Conservation (phyloP, 2,797 vertebrate species). For the Lemur catta region DNA sequence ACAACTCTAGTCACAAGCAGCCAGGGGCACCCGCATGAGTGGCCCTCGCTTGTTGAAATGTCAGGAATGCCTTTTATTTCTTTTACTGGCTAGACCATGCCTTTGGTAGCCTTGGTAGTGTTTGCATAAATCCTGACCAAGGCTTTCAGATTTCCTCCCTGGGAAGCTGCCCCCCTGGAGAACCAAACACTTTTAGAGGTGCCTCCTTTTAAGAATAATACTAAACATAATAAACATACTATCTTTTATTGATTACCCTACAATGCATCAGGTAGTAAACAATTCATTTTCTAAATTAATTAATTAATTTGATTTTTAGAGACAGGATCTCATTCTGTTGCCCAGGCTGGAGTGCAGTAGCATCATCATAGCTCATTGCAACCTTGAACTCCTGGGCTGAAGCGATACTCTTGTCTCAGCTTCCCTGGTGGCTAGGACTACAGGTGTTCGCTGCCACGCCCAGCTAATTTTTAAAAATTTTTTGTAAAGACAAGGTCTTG, state of each 20-base stretch:
- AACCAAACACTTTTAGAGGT: not conserved
- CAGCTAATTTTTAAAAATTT: not conserved
- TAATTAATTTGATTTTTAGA: not conserved
- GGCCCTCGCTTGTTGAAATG: not conserved
- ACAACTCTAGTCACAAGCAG: not conserved
- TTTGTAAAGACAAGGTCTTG: not conserved
- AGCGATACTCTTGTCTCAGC: not conserved
- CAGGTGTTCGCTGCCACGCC: not conserved
- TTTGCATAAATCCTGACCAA: conserved; percentile 9
- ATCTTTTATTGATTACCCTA: not conserved
- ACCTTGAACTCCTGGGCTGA: not conserved
- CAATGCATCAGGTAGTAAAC: not conserved
- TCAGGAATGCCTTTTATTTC: conserved; percentile 49
- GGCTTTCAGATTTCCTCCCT: not conserved
- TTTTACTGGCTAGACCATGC: not conserved
- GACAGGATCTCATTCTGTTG: not conserved
- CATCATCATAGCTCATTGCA: not conserved
- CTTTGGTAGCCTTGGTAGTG: not conserved
- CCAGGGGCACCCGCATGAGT: not conserved
- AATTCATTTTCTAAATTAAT: not conserved
- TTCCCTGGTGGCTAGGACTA: not conserved
- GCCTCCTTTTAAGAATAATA: not conserved
- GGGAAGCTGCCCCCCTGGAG: not conserved
- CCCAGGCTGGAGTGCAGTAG: not conserved
- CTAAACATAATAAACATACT: not conserved